Percentiles rank a stretch among this genome's conserved stretches.
Evolutionary conservation across 2,888 invertebrate species (phyloP).

Genomic region (Drosophila borborema): DNA sequence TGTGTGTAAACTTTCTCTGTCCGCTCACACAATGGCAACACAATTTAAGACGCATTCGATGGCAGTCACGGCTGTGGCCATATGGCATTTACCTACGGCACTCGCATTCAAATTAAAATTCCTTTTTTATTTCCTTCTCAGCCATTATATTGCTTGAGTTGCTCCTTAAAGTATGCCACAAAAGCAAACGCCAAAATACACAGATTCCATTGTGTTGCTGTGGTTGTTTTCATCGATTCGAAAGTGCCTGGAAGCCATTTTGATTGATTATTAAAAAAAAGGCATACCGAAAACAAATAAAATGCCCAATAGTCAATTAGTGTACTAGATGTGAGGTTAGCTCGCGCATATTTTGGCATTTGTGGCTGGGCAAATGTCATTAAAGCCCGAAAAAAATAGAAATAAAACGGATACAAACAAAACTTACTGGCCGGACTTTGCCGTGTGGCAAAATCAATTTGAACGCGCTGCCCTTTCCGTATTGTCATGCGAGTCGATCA

Average conservation of each 20-base stretch:
- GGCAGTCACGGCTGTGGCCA: slow-evolving; percentile 32
- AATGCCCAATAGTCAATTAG: slow-evolving; percentile 9
- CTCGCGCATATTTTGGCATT: slow-evolving; percentile 20
- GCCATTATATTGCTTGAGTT: neutral
- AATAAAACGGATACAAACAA: slow-evolving; percentile 4
- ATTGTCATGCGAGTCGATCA: slow-evolving; percentile 28
- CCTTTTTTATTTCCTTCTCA: slow-evolving; percentile 5
- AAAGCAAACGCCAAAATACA: neutral
- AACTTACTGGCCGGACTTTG: neutral
- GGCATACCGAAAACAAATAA: slow-evolving; percentile 1
- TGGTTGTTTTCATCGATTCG: neutral
- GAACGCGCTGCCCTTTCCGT: slow-evolving; percentile 15
- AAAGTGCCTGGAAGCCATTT: neutral
- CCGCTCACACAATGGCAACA: slow-evolving; percentile 31
- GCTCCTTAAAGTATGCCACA: slow-evolving; percentile 47
- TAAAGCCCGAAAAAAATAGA: neutral
- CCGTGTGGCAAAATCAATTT: slow-evolving; percentile 44
- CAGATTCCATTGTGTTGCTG: neutral
- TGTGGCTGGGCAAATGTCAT: slow-evolving; percentile 25
- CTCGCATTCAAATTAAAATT: slow-evolving; percentile 25
- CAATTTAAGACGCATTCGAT: slow-evolving; percentile 54
- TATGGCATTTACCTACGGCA: slow-evolving; percentile 36
- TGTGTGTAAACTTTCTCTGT: slow-evolving; percentile 17
- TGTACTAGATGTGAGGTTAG: slow-evolving; percentile 44
- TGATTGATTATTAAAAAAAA: slow-evolving; percentile 12